Evolutionary conservation across 2,888 invertebrate species (phyloP), one percentile per base, ranked within the genome.

Genomic region (Carterocephalus palaemon): DNA sequence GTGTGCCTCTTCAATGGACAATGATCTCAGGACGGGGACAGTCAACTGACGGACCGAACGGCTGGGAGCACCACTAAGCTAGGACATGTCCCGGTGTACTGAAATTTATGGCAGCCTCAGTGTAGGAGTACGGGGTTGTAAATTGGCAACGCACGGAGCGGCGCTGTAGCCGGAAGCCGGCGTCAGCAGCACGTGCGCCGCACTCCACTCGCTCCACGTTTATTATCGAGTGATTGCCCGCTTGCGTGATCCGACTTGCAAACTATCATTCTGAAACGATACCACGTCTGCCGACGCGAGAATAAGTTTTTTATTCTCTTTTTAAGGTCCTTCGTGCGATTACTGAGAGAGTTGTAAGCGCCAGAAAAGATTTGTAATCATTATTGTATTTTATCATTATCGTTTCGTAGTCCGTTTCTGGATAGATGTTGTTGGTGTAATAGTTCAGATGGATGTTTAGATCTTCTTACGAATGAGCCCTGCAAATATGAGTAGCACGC

Each of bases 201-300:
- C 64, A 66, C 73, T 72, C 70, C 62, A 67, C 73, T 72, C 73
- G 72, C 72, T 77, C 67, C 69, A 75, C 82, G 75, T 83, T 81
- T 82, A 83, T 73, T 81, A 79, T 84, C 77, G 73, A 83, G 78
- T 82, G 83, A 84, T 85, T 84, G 83, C 79, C 73, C 68, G 64
- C 62, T 77, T 75, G 75, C 84, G 84, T 85, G 85, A 82, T 76
- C 73, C 60, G 84, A 83, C 75, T 85, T 58, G 57, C 75, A 70
- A 83, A 82, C 75, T 68, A 70, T 67, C 66, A 68, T 70, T 69
- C 65, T 64, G 60, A 67, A 72, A 59, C 64, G 67, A 75, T 74
- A 72, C 68, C 63, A 68, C 66, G 60, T 64, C 65, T 67, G 62
- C 48, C 59, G 63, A 64, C 58, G 60, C 61, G 63, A 57, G 70